phyloP scores from a whole-genome alignment of 2,113 vertebrate genomes.

The Calidris pugnax region DNA sequence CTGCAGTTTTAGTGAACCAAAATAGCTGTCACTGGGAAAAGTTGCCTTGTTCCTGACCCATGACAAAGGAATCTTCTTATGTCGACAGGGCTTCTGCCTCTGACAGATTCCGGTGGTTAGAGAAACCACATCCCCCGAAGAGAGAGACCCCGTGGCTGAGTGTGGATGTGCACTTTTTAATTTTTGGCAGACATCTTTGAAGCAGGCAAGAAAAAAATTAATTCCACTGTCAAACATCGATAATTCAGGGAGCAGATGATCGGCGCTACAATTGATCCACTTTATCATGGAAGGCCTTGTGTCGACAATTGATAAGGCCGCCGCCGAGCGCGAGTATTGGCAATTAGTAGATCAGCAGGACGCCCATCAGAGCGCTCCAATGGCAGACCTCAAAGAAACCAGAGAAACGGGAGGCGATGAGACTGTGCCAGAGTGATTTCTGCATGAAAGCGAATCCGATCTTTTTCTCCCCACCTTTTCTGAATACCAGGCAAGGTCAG shows the following conservation, averaged over 20 bases:
- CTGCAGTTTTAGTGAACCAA: background rate
- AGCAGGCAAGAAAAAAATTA: background rate
- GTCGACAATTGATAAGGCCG: background rate
- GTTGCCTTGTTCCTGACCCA: background rate
- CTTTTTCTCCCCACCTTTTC: background rate
- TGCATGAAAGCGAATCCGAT: background rate
- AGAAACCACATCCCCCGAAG: background rate
- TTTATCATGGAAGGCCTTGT: background rate
- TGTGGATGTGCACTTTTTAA: background rate
- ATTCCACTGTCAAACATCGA: fast-evolving
- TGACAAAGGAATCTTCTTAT: fast-evolving
- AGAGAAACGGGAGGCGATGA: background rate
- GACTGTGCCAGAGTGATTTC: background rate
- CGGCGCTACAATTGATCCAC: background rate
- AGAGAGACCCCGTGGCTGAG: background rate
- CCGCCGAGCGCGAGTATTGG: background rate
- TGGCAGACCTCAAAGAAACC: background rate
- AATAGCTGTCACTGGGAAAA: background rate
- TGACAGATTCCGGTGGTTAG: background rate
- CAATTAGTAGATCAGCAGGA: background rate
- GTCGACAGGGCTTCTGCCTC: background rate
- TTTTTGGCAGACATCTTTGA: background rate
- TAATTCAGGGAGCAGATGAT: background rate
- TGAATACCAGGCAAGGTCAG: background rate
- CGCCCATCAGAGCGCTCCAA: background rate